Evolutionary conservation across 2,113 vertebrate genomes (phyloP), one percentile per base, ranked within the genome.

Genomic region (Alligator mississippiensis): DNA sequence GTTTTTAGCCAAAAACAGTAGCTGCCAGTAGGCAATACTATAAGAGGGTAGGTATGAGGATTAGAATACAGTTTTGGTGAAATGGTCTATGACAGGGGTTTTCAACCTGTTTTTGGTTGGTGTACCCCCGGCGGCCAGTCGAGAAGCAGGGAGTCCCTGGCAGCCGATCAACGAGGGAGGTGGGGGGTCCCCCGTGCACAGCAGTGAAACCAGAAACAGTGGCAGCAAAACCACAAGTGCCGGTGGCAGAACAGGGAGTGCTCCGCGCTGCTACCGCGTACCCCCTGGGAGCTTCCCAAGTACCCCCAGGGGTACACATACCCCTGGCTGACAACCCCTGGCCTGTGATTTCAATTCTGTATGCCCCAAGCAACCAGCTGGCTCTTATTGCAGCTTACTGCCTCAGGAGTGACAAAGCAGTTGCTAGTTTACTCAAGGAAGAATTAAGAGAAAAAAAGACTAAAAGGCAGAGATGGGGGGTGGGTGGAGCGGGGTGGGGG

Each of bases 311-410:
- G 76, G 15, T 59, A 13, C 47, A 1, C 6, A 4, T 27, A 55
- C 4, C 30, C 59, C 77, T 1, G 19, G 30, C 38, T 62, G 27
- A 13, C 54, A 72, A 83, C 54, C 72, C 34, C 57, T 4, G 2
- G 2, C 14, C 6, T 62, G 25, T 79, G 25, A 0, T 0, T 0
- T 6, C 57, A 88, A 5, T 79, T 72, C 30, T 70, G 25, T 16
- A 3, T 14, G 30, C 61, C 80, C 54, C 80, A 22, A n/a, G 2
- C 24, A 30, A 68, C 6, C 16, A 58, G 38, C 15, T 38, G 38
- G 4, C 22, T 5, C 5, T 9, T 4, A 4, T 64, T n/a, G 2
- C 0, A 58, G 30, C 19, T 16, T 12, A 0, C 34, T 4, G 66
- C 1, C 27, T 30, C 2, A 6, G 12, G 0, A 79, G 76, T 74